These are phyloP conservation scores for Lithobates sylvaticus DNA, from an alignment of 2,797 vertebrate genomes.

Conservation along the genomic window DNA sequence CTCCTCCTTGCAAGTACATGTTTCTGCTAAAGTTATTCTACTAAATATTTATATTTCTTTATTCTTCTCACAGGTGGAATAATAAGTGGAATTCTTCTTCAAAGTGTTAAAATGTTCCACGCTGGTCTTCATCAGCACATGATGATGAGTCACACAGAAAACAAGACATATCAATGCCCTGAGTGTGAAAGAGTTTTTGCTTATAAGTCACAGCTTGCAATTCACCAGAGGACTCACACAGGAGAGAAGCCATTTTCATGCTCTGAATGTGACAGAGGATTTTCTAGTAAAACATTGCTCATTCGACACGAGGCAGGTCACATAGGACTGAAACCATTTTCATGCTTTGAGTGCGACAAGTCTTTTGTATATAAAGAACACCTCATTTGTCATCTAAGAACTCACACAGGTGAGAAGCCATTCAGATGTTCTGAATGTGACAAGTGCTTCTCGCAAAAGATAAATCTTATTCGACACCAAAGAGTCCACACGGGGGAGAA, in stretches of 20 bases:
- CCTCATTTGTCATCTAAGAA: neutral
- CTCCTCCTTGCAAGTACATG: no score
- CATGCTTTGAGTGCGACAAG: neutral
- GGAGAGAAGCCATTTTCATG: no score
- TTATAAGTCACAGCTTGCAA: slow-evolving; percentile 64
- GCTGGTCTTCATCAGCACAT: no score
- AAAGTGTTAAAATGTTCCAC: no score
- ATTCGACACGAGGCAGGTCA: no score
- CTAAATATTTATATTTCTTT: no score
- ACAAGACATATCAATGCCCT: no score
- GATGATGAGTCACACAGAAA: no score
- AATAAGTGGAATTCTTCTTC: no score
- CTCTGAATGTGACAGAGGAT: slow-evolving; percentile 48
- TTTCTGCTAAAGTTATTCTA: no score
- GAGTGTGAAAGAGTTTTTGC: neutral
- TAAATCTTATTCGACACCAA: neutral
- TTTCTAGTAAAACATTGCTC: no score
- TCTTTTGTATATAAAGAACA: neutral
- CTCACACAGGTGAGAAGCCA: neutral
- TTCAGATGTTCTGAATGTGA: neutral
- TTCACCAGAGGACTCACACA: slow-evolving; percentile 68
- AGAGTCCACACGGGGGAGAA: neutral
- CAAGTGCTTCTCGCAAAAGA: slow-evolving; percentile 60
- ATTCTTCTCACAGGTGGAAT: no score
- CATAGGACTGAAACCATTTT: neutral